Percentiles rank a stretch among this genome's conserved stretches.
These are phyloP conservation scores for Enteromius mattozi DNA, from an alignment of 2,797 vertebrate species.

Conservation along the genomic window DNA sequence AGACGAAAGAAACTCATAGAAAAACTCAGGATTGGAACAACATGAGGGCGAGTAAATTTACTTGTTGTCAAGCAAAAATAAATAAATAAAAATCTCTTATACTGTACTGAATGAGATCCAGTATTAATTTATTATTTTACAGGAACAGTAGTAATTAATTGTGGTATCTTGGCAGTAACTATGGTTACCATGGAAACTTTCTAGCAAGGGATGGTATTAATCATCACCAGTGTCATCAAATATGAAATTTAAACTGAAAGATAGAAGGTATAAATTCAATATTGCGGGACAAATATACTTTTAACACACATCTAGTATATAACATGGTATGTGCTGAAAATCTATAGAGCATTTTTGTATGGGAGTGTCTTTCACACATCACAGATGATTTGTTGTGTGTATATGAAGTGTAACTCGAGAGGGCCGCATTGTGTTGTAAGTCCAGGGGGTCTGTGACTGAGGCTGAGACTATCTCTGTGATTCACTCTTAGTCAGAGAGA, in stretches of 20 bases:
- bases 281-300: not conserved
- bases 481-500: slow-evolving; percentile 17
- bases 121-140: not conserved
- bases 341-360: not conserved
- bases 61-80: not conserved
- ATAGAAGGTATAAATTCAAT: not conserved
- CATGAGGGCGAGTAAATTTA: not conserved
- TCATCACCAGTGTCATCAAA: not conserved
- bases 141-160: not conserved
- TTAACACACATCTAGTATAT: not conserved
- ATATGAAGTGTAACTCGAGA: slow-evolving; percentile 18
- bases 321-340: not conserved
- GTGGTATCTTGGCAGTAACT: not conserved
- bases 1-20: not conserved
- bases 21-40: not conserved
- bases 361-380: not conserved
- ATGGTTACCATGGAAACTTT: not conserved
- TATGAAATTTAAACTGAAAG: not conserved
- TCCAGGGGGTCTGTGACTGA: slow-evolving; percentile 20
- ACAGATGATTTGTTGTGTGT: not conserved
- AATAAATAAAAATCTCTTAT: not conserved
- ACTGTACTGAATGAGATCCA: not conserved
- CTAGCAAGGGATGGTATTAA: not conserved
- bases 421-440: slow-evolving; percentile 16
- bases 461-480: slow-evolving; percentile 1